Base-by-base conservation (phyloP, 2,113 vertebrate species). In the Propithecus coquereli region DNA sequence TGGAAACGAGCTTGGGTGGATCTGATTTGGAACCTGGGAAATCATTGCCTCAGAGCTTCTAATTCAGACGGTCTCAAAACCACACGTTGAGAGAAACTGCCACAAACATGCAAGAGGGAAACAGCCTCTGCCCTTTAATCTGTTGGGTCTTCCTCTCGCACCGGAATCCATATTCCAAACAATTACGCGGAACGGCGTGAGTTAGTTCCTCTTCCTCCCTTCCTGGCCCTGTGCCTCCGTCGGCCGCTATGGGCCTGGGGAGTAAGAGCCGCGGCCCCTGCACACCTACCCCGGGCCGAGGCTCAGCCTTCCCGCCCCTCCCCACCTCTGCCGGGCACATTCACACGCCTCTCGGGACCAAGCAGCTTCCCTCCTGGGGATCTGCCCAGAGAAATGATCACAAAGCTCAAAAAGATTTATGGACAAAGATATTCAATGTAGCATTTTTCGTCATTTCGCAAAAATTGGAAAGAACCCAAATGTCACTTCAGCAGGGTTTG, bases 191-290 rank as follows among this genome's bases (percentile, higher is more conserved):
- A 52, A 57, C 6, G 16, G 27, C 8, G n/a, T 71, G 37, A 17
- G 30, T 18, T n/a, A 8, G 11, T 45, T 71, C 52, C 16, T 43
- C 30, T 22, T 9, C 30, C 0, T 17, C 61, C 23, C 12, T 10
- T 8, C 50, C 6, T 0, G 34, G 34, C 17, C 6, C 16, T 2
- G 8, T 2, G 47, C n/a, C 34, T 30, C 43, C 13, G 0, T 12
- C 23, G 40, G 68, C 11, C 52, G 14, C 6, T 0, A 0, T 2
- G 25, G 74, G 27, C 43, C 14, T n/a, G 0, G 40, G 20, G 4
- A 18, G 7, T 9, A 12, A n/a, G 14, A 37, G 13, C 27, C 22
- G 8, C 5, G 8, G 13, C 32, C 25, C 79, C 37, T 2, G 4
- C 2, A 1, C 12, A 59, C 52, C 17, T 20, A 0, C 25, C 80